phyloP scores from a whole-genome alignment of 2,113 vertebrate genomes.

The Nothoprocta pentlandii region DNA sequence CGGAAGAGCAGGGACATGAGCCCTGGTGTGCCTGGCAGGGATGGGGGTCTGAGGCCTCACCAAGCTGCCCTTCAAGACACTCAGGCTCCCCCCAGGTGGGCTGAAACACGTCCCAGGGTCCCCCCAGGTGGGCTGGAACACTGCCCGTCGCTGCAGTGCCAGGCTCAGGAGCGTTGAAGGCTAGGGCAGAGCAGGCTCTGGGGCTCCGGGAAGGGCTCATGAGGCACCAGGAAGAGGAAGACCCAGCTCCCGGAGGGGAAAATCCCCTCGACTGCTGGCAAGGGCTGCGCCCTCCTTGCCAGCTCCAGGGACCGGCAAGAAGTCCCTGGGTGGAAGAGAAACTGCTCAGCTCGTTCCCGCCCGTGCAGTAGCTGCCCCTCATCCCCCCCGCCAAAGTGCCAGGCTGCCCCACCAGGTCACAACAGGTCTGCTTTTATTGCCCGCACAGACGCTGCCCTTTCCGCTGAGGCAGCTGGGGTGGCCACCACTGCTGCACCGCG shows the following conservation, averaged over 20 bases:
- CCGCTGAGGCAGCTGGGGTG: fast-evolving
- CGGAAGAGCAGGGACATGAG: background rate
- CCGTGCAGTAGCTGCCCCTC: background rate
- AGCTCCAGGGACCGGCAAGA: fast-evolving
- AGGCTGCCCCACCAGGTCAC: fast-evolving
- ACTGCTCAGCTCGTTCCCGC: background rate
- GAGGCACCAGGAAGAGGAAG: background rate
- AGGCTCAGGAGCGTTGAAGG: background rate
- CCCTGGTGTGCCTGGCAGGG: fast-evolving
- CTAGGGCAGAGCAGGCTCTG: background rate
- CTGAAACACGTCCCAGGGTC: background rate
- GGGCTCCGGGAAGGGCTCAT: background rate
- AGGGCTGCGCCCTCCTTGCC: background rate
- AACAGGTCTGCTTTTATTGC: conserved; percentile 29
- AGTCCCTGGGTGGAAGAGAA: background rate
- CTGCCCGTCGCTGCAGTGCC: background rate
- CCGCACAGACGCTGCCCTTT: background rate
- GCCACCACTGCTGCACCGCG: background rate
- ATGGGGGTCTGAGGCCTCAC: background rate
- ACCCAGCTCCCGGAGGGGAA: too few relatives aligned
- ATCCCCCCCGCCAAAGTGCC: fast-evolving
- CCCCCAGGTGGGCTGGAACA: fast-evolving
- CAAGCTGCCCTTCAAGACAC: fast-evolving
- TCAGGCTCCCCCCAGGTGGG: fast-evolving
- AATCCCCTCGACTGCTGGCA: background rate